phyloP scores from a whole-genome alignment of 2,888 invertebrate species.

The Caenorhabditis uteleia region DNA sequence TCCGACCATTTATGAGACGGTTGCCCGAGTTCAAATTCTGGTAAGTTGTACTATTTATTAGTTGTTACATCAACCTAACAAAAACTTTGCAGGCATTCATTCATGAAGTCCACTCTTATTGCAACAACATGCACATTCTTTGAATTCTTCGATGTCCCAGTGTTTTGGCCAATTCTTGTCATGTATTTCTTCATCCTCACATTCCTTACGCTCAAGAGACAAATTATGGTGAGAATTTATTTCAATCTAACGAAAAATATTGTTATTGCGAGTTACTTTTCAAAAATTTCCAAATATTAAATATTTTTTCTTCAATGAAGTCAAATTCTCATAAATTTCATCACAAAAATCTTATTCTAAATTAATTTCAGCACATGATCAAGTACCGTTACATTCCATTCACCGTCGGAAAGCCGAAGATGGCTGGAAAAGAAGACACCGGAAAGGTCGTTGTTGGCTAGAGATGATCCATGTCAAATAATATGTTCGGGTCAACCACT shows the following conservation, averaged over 20 bases:
- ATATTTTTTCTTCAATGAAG: not conserved
- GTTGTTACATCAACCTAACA: not conserved
- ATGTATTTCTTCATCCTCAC: conserved; percentile 99
- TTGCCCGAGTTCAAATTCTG: conserved; percentile 97
- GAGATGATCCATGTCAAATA: conserved; percentile 17
- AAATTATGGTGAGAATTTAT: conserved; percentile 87
- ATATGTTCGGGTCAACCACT: conserved; percentile 1
- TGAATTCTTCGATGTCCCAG: conserved; percentile 93
- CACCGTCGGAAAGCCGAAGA: conserved; percentile 95
- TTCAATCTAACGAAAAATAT: too few species aligned
- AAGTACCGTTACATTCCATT: conserved; percentile 98
- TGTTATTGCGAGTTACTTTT: too few species aligned
- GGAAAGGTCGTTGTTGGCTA: conserved; percentile 70
- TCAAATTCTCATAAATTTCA: not conserved
- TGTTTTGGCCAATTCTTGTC: conserved; percentile 99
- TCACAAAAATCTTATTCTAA: not conserved
- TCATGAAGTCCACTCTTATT: conserved; percentile 89
- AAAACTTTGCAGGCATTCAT: conserved; percentile 78
- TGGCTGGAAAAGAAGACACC: conserved; percentile 75
- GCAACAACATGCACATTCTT: conserved; percentile 92
- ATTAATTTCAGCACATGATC: conserved; percentile 89
- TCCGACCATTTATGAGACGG: conserved; percentile 92
- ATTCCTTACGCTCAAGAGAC: conserved; percentile 98
- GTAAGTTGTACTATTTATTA: conserved; percentile 28
- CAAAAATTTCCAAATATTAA: not conserved